These are phyloP conservation scores for Bathybates hornii DNA, from an alignment of 2,113 vertebrate species.

Conservation along the genomic window DNA sequence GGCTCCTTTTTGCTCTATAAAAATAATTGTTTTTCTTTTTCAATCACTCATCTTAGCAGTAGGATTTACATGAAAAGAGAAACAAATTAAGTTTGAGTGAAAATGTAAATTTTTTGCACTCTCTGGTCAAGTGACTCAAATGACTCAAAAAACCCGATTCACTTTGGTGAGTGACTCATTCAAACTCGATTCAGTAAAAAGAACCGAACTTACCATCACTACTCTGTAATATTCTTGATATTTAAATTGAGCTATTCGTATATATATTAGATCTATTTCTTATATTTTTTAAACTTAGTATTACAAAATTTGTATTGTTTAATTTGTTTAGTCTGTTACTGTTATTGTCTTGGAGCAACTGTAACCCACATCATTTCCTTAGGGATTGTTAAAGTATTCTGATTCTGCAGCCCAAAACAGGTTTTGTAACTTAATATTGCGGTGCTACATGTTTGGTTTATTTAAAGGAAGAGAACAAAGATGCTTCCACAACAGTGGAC, in stretches of 20 bases:
- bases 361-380: not conserved
- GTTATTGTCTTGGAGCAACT: not conserved
- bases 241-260: not conserved
- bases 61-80: too few species aligned
- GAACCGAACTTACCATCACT: not conserved
- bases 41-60: too few species aligned
- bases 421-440: not conserved
- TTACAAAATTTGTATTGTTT: not conserved
- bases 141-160: rapidly evolving
- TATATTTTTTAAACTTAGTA: not conserved
- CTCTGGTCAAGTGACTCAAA: not conserved
- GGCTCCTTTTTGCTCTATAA: too few species aligned
- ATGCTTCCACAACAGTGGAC: not conserved
- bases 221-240: not conserved
- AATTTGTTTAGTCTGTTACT: not conserved
- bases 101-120: not conserved
- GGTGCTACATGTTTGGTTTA: not conserved
- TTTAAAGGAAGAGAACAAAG: not conserved
- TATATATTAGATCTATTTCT: not conserved
- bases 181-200: not conserved
- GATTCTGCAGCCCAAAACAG: not conserved
- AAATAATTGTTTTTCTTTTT: too few species aligned
- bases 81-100: not conserved
- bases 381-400: not conserved
- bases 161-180: not conserved